Conservation (phyloP, 2,888 invertebrate species). For the Plagiodera versicolora region DNA sequence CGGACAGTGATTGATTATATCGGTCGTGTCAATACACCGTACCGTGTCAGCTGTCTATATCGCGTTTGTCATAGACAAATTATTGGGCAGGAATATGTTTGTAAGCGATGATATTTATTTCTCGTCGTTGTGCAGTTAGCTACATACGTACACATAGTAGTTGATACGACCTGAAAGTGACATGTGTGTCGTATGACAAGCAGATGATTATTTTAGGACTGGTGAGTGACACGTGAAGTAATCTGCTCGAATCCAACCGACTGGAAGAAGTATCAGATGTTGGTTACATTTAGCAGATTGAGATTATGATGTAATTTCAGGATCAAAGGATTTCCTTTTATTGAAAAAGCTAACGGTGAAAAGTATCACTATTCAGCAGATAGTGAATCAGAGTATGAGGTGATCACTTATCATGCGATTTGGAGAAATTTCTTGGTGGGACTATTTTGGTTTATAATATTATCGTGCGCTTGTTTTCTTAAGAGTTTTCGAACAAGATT, state of each 20-base stretch:
- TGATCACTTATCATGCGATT: too few relatives aligned
- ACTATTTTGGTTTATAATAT: too few relatives aligned
- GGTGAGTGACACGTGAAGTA: neutral
- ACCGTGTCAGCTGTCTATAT: constrained; percentile 13
- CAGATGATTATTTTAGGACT: neutral
- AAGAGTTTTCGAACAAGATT: too few relatives aligned
- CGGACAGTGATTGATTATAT: constrained; percentile 13
- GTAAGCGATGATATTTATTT: constrained; percentile 8
- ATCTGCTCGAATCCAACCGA: neutral
- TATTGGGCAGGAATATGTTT: constrained; percentile 7
- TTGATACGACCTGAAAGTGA: neutral
- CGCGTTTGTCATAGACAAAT: constrained; percentile 12
- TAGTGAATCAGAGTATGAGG: too few relatives aligned
- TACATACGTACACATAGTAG: constrained; percentile 4
- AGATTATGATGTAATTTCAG: neutral
- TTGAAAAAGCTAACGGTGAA: too few relatives aligned
- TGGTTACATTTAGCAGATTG: neutral
- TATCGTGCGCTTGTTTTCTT: too few relatives aligned
- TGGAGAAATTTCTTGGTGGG: too few relatives aligned
- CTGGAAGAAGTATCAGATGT: neutral
- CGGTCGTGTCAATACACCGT: constrained; percentile 9
- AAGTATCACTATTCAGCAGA: too few relatives aligned
- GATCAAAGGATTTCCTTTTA: too few relatives aligned
- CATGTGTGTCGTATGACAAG: neutral
- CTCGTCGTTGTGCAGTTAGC: neutral